A percentile compares a stretch with the other conserved stretches of the same genome.
These are phyloP conservation scores for Hetaerina americana DNA, from an alignment of 1,140 invertebrate species.

Conservation along the genomic window DNA sequence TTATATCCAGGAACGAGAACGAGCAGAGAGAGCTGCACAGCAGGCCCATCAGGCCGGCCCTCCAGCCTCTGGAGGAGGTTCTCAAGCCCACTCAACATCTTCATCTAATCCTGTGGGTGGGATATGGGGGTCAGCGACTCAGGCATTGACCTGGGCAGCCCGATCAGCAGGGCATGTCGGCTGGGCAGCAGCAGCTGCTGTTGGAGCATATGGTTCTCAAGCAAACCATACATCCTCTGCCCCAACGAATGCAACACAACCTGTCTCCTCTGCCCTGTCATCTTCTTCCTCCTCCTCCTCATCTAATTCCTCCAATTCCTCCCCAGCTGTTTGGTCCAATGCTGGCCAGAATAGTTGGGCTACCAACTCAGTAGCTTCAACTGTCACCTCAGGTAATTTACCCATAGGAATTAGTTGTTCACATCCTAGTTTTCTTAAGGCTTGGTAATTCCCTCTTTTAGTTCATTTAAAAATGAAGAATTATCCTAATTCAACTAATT, in stretches of 20 bases:
- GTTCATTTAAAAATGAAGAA: too few relatives aligned
- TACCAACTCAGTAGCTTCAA: neutral
- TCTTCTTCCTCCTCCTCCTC: neutral
- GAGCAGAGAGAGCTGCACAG: constrained; percentile 36
- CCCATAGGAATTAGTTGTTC: too few relatives aligned
- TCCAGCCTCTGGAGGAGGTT: constrained; percentile 14
- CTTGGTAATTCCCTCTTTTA: too few relatives aligned
- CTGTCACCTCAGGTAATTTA: neutral
- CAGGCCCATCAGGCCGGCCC: constrained; percentile 25
- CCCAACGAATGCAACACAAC: neutral
- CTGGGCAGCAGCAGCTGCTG: neutral
- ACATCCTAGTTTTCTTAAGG: too few relatives aligned
- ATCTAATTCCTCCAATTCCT: neutral
- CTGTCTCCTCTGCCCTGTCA: neutral
- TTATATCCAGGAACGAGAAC: constrained; percentile 37
- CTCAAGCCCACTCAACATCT: constrained; percentile 21
- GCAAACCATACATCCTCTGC: neutral
- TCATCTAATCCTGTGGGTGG: constrained; percentile 27
- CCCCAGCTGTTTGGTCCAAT: neutral
- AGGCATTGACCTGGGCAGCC: constrained; percentile 40
- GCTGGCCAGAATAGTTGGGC: neutral
- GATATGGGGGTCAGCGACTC: constrained; percentile 41
- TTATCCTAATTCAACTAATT: too few relatives aligned
- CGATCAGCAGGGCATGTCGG: constrained; percentile 17
- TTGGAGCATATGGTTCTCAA: neutral